These are phyloP conservation scores for Kryptolebias ocellatus DNA, from an alignment of 2,797 vertebrate genomes.

Conservation along the genomic window DNA sequence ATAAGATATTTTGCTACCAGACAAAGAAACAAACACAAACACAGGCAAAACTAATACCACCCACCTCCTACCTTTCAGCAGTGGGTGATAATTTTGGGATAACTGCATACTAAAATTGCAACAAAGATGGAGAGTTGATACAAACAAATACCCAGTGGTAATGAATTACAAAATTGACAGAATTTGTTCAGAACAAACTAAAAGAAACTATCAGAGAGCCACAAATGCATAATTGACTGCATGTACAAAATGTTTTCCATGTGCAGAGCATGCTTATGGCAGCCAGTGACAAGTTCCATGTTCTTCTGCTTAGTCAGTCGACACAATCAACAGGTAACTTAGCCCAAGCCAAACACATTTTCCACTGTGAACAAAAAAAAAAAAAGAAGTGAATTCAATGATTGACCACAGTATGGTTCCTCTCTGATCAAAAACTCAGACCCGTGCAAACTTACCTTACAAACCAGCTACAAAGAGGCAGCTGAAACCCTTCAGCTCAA, in stretches of 20 bases:
- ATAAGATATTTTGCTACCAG: too few relatives aligned
- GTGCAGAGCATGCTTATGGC: constrained; percentile 40
- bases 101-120: too few relatives aligned
- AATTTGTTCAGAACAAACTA: too few relatives aligned
- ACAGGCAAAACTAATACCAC: too few relatives aligned
- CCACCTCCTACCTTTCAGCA: too few relatives aligned
- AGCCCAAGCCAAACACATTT: constrained; percentile 51
- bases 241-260: constrained; percentile 49
- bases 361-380: constrained; percentile 27
- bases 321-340: constrained; percentile 67
- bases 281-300: constrained; percentile 24
- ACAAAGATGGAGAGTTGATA: background rate
- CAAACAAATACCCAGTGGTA: constrained; percentile 4
- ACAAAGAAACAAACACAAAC: too few relatives aligned
- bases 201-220: constrained; percentile 32
- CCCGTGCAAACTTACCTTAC: constrained; percentile 43
- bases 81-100: too few relatives aligned
- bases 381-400: constrained; percentile 11
- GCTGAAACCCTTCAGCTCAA: constrained; percentile 7
- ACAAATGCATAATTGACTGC: constrained; percentile 28
- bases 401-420: constrained; percentile 33
- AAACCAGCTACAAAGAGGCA: background rate
- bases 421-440: constrained; percentile 25
- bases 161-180: background rate
- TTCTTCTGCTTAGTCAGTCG: constrained; percentile 30